phyloP scores from a whole-genome alignment of 2,888 invertebrate genomes.

The Tipula confusa region DNA sequence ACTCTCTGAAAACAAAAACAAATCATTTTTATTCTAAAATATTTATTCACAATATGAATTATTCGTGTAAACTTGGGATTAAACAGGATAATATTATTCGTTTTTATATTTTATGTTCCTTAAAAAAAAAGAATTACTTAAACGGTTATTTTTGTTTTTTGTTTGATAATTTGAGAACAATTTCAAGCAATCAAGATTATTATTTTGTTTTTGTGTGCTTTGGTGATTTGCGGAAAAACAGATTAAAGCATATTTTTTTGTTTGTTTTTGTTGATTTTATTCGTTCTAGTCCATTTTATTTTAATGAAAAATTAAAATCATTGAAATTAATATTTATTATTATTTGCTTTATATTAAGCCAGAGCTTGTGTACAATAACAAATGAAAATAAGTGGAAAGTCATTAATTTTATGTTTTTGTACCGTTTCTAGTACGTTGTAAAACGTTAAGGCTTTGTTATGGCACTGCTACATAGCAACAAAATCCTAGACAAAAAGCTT shows the following conservation, averaged over 20 bases:
- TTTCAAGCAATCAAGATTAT: conserved; percentile 12
- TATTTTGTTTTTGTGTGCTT: neutral
- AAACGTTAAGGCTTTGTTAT: no score
- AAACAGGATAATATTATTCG: neutral
- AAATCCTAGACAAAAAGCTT: no score
- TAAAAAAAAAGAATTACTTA: neutral
- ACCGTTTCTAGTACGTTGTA: no score
- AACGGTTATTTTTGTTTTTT: neutral
- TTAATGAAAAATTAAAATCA: neutral
- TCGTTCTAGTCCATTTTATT: neutral
- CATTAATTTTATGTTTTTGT: no score
- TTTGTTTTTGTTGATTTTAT: no score
- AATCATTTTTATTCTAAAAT: neutral
- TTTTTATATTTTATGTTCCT: neutral
- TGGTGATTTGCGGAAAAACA: neutral
- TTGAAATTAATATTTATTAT: neutral
- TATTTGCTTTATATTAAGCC: no score
- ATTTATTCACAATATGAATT: conserved; percentile 4
- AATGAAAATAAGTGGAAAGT: no score
- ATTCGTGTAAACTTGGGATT: neutral
- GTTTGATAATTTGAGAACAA: neutral
- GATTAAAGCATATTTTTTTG: neutral
- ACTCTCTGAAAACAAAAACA: neutral
- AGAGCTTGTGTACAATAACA: no score
- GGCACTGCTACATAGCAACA: no score